Evolutionary conservation across 1,140 invertebrate genomes (phyloP).

Genomic region (Lepidurus apus): DNA sequence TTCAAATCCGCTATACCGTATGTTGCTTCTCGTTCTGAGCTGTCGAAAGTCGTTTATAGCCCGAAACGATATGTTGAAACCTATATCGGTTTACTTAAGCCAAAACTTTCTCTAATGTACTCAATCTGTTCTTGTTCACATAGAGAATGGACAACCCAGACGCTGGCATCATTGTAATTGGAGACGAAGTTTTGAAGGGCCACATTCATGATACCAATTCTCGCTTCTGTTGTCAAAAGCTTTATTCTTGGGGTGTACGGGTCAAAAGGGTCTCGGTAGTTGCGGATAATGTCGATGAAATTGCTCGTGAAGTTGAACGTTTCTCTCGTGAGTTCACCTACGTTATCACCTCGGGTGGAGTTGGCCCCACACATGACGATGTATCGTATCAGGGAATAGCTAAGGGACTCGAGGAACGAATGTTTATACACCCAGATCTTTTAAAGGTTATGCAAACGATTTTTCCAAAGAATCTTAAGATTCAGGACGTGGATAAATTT

Average conservation of each 20-base stretch:
- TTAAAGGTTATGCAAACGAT: conserved; percentile 47
- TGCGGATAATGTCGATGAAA: conserved; percentile 62
- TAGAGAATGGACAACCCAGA: not conserved
- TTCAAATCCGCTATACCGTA: not conserved
- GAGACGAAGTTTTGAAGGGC: conserved; percentile 80
- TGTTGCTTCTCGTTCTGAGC: not conserved
- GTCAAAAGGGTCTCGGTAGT: conserved; percentile 65
- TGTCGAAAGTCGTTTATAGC: too few relatives aligned
- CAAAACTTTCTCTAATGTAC: not conserved
- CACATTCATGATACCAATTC: conserved; percentile 70
- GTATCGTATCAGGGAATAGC: conserved; percentile 72
- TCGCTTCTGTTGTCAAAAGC: conserved; percentile 57
- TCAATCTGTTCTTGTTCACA: not conserved
- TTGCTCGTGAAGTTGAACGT: conserved; percentile 58
- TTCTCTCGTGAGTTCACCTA: conserved; percentile 57
- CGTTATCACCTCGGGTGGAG: conserved; percentile 73
- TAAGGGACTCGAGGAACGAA: conserved; percentile 59
- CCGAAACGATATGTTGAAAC: too few relatives aligned
- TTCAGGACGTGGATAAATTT: conserved; percentile 39
- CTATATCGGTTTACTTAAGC: too few relatives aligned
- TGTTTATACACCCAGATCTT: conserved; percentile 56
- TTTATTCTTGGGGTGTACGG: conserved; percentile 61
- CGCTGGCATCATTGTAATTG: conserved; percentile 58
- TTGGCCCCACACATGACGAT: conserved; percentile 82
- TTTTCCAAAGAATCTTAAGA: not conserved